Percentiles rank a stretch among this genome's conserved stretches.
Evolutionary conservation across 2,797 vertebrate genomes (phyloP).

Genomic region (Danio albolineatus): DNA sequence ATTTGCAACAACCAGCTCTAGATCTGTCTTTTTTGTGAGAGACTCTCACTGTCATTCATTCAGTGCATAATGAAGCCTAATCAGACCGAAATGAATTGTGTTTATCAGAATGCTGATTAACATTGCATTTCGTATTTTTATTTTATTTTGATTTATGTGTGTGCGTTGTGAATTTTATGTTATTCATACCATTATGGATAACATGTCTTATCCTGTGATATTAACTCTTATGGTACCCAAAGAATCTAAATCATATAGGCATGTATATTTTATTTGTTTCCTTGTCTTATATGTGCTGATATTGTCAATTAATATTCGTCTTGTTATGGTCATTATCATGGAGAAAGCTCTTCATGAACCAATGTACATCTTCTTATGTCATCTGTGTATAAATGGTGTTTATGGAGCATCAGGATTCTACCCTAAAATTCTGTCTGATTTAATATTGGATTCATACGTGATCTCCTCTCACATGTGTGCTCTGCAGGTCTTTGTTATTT

Average conservation of each 20-base stretch:
- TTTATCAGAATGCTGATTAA: too few species aligned
- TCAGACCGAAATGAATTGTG: too few species aligned
- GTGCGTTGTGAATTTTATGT: too few species aligned
- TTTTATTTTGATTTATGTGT: too few species aligned
- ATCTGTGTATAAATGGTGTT: conserved; percentile 51
- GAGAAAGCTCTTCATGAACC: conserved; percentile 54
- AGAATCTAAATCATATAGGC: conserved; percentile 3
- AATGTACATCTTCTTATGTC: conserved; percentile 52
- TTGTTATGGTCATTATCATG: conserved; percentile 25
- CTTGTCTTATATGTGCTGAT: conserved; percentile 32
- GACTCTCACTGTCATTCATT: too few species aligned
- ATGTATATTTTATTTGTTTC: conserved; percentile 37
- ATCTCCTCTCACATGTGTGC: conserved; percentile 35
- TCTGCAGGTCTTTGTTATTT: conserved; percentile 47
- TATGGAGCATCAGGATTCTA: conserved; percentile 56
- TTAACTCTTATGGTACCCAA: conserved; percentile 27
- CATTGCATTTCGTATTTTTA: too few species aligned
- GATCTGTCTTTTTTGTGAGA: too few species aligned
- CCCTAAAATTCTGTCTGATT: conserved; percentile 53
- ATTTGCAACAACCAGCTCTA: too few species aligned
- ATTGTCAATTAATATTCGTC: conserved; percentile 11
- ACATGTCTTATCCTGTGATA: conserved; percentile 21
- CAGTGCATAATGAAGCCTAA: too few species aligned
- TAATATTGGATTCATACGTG: conserved; percentile 40
- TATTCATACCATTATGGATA: background rate